Conservation (phyloP, 2,888 invertebrate species). For the Seira ritae region DNA sequence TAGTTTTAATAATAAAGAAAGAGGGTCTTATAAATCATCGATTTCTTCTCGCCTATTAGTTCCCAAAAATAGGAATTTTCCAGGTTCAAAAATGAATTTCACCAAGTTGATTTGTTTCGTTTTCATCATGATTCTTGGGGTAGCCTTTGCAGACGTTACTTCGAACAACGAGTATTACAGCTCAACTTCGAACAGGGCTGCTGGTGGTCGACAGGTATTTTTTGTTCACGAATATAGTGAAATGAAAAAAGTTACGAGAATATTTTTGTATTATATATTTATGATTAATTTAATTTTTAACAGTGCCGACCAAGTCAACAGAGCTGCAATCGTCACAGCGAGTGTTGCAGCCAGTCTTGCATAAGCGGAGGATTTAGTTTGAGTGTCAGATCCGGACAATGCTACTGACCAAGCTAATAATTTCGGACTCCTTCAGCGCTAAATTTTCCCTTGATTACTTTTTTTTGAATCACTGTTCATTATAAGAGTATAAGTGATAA, state of each 20-base stretch:
- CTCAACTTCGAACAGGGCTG: neutral
- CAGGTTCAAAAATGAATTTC: slow-evolving; percentile 6
- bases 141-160: slow-evolving; percentile 20
- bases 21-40: no score
- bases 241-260: neutral
- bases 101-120: neutral
- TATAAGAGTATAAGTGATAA: no score
- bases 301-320: slow-evolving; percentile 23
- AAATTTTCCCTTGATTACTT: no score
- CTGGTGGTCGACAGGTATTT: neutral
- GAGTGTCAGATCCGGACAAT: neutral
- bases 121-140: neutral
- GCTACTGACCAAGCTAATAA: slow-evolving; percentile 8
- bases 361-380: slow-evolving; percentile 39
- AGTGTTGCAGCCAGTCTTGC: slow-evolving; percentile 46
- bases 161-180: slow-evolving; percentile 32
- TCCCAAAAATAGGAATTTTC: no score
- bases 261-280: neutral
- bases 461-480: neutral
- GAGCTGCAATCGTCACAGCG: slow-evolving; percentile 23
- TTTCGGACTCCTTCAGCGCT: no score
- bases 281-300: slow-evolving; percentile 5
- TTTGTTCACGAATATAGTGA: neutral
- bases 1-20: no score
- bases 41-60: no score